phyloP scores from a whole-genome alignment of 37 sponge, comb jelly and placozoan species.

The Halisarca cf. caerulea region DNA sequence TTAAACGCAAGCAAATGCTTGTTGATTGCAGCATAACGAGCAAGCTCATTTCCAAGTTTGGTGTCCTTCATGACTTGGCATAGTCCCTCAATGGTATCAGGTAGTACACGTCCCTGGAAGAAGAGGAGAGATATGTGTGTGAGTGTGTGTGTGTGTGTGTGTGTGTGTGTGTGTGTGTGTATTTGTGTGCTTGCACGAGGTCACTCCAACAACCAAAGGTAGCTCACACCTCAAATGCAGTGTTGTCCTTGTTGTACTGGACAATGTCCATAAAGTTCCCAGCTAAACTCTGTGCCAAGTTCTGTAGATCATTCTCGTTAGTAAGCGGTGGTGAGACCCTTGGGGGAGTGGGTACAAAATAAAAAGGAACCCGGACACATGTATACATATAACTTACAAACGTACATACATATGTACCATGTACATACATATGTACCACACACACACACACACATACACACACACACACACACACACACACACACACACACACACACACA shows the following conservation, averaged over 20 bases:
- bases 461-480: not conserved
- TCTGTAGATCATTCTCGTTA: conserved; percentile 38
- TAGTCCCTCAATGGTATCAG: conserved; percentile 59
- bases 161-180: too few species aligned
- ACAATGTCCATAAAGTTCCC: conserved; percentile 81
- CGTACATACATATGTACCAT: not conserved
- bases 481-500: not conserved
- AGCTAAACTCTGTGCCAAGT: conserved; percentile 46
- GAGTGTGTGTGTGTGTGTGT: not conserved
- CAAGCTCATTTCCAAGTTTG: conserved; percentile 28
- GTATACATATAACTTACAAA: not conserved
- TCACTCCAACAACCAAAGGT: not conserved
- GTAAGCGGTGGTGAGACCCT: conserved; percentile 38
- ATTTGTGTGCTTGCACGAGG: not conserved
- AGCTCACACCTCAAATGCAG: conserved; percentile 48
- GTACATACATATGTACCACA: too few species aligned
- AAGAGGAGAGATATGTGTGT: not conserved
- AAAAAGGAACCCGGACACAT: not conserved
- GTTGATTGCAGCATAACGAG: conserved; percentile 63
- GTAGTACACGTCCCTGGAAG: conserved; percentile 44
- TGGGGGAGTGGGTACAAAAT: not conserved
- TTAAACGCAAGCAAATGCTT: not conserved
- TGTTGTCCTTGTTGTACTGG: conserved; percentile 90
- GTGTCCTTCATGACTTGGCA: conserved; percentile 70
- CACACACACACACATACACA: not conserved